These are phyloP conservation scores for Scarus forsteni DNA, from an alignment of 2,797 vertebrate species.

Conservation along the genomic window DNA sequence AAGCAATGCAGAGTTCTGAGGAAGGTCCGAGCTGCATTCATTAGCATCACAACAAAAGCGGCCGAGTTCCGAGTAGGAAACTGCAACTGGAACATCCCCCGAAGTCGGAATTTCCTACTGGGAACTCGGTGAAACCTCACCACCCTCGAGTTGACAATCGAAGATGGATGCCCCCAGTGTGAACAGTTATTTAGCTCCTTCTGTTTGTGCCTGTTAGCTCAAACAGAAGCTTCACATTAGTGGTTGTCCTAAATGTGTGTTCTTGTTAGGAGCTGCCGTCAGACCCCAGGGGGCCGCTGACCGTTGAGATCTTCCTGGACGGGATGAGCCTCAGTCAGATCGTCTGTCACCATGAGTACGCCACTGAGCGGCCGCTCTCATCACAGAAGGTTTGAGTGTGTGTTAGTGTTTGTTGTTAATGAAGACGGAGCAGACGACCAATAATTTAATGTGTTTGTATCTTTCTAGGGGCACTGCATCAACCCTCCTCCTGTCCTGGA, in stretches of 20 bases:
- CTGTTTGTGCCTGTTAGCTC: too few species aligned
- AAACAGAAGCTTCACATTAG: too few species aligned
- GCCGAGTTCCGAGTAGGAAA: too few species aligned
- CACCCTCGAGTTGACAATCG: too few species aligned
- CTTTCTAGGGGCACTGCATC: slow-evolving; percentile 57
- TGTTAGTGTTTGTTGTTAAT: neutral
- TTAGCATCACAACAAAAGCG: too few species aligned
- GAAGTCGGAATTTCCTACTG: too few species aligned
- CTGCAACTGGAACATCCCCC: too few species aligned
- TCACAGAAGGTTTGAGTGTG: slow-evolving; percentile 46
- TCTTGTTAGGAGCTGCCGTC: slow-evolving; percentile 84
- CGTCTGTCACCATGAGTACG: slow-evolving; percentile 86
- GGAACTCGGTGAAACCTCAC: too few species aligned
- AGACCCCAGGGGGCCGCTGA: slow-evolving; percentile 77
- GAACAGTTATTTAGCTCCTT: too few species aligned
- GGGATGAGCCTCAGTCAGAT: slow-evolving; percentile 87
- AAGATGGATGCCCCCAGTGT: too few species aligned
- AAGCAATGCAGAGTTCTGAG: too few species aligned
- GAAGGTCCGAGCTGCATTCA: too few species aligned
- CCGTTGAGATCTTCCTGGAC: slow-evolving; percentile 86
- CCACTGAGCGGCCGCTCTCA: slow-evolving; percentile 30
- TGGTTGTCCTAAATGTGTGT: neutral
- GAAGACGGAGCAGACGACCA: neutral
- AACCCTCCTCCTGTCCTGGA: slow-evolving; percentile 56
- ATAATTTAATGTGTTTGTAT: slow-evolving; percentile 1